Conservation (phyloP, 2,797 vertebrate genomes). For the Hypotaenidia philippensis region DNA sequence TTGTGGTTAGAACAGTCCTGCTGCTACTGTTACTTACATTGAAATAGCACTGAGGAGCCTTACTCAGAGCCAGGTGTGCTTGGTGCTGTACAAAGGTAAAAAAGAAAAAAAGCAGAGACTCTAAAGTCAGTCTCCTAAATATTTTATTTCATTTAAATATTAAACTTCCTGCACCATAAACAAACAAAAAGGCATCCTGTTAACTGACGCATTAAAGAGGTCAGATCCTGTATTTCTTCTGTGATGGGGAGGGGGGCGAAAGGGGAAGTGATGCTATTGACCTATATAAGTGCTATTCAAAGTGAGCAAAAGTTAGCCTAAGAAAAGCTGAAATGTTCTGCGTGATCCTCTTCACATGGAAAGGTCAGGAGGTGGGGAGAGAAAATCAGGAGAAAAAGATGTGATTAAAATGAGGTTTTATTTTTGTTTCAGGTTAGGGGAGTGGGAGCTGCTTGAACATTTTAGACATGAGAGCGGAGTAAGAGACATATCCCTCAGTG, state of each 20-base stretch:
- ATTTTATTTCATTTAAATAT: slow-evolving; percentile 41
- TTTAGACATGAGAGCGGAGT: slow-evolving; percentile 49
- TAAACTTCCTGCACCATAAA: background rate
- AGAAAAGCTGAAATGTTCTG: slow-evolving; percentile 73
- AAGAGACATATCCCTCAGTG: slow-evolving; percentile 18
- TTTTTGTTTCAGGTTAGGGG: slow-evolving; percentile 70
- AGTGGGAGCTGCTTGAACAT: slow-evolving; percentile 53
- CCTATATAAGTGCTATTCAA: slow-evolving; percentile 74
- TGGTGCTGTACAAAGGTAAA: background rate
- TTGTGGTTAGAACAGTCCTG: background rate
- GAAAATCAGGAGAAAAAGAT: slow-evolving; percentile 69
- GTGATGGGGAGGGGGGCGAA: slow-evolving; percentile 47
- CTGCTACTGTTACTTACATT: background rate
- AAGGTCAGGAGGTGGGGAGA: slow-evolving; percentile 68
- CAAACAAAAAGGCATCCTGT: slow-evolving; percentile 13
- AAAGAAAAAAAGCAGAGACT: background rate
- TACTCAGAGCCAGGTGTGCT: background rate
- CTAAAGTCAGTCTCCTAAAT: background rate
- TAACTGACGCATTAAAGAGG: slow-evolving; percentile 38
- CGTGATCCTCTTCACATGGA: slow-evolving; percentile 67
- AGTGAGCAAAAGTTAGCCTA: slow-evolving; percentile 72
- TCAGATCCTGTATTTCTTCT: slow-evolving; percentile 41
- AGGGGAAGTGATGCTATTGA: slow-evolving; percentile 71
- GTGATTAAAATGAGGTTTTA: slow-evolving; percentile 73
- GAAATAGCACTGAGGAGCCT: background rate